Evolutionary conservation across 2,797 vertebrate species (phyloP), one percentile per base, ranked within the genome.

Genomic region (Garrulus glandarius): DNA sequence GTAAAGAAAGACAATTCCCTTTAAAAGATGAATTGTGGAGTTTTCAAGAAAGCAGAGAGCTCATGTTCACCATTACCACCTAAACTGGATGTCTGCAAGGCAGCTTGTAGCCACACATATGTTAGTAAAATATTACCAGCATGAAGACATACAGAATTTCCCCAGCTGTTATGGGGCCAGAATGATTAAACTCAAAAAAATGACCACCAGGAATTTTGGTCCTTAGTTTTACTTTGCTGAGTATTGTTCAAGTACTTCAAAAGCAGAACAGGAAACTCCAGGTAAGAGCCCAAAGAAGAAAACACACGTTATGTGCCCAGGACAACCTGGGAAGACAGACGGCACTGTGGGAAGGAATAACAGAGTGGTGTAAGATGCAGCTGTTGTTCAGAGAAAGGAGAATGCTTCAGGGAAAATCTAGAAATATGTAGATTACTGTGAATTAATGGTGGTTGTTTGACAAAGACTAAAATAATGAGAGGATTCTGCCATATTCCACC

Each of bases 281-380:
- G 43, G 14, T 11, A 52, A 24, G 47, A 75, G 20, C 23, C 29
- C 21, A 68, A 87, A 76, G 32, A 34, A 37, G 27, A 22, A 68
- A 68, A 34, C 11, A 7, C 2, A 6, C 1, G 0, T 46, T 15
- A 13, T 24, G 18, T 5, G 5, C 10, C 22, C 10, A 43, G 52
- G 52, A 52, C 29, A 30, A 43, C 29, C 5, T 65, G 41, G 53
- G 34, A 67, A 63, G 15, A 43, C 46, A 77, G 43, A 56, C 2
- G 18, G 56, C 13, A 81, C 11, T 30, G 23, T 13, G 20, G 10
- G 49, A 75, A 70, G 32, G 37, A 57, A n/a, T 55, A 67, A 68
- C 39, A 41, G 6, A 41, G 32, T 14, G 15, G 15, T 57, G 9
- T 27, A 34, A 71, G 44, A 57, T 65, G 50, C n/a, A 72, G 57